phyloP scores from a whole-genome alignment of 2,113 vertebrate genomes.

The Oncorhynchus tshawytscha region DNA sequence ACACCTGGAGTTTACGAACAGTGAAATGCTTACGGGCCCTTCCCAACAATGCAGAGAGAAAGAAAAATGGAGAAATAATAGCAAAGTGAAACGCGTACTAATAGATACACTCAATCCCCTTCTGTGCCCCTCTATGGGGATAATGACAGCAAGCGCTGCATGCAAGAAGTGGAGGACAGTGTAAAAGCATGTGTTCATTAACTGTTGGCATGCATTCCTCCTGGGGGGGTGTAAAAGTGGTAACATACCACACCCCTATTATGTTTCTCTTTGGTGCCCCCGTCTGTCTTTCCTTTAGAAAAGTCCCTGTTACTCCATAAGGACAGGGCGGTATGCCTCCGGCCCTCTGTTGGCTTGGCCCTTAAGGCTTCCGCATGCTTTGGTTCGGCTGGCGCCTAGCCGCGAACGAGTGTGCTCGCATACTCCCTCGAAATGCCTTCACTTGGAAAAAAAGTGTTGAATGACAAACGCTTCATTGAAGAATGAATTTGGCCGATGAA shows the following conservation, averaged over 20 bases:
- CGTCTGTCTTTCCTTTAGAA: conserved; percentile 39
- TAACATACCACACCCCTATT: conserved; percentile 27
- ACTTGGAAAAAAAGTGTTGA: too few relatives aligned
- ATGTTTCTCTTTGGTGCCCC: conserved; percentile 42
- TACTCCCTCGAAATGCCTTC: too few relatives aligned
- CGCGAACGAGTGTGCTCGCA: too few relatives aligned
- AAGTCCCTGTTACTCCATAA: conserved; percentile 31
- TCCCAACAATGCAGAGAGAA: too few relatives aligned
- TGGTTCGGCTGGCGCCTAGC: too few relatives aligned
- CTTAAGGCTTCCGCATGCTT: neutral
- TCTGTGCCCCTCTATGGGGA: conserved; percentile 20
- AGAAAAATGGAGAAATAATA: too few relatives aligned
- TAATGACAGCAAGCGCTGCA: conserved; percentile 58
- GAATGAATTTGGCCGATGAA: too few relatives aligned
- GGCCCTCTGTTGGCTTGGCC: neutral
- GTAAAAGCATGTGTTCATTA: conserved; percentile 39
- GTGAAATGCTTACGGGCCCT: too few relatives aligned
- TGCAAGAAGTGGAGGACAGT: conserved; percentile 45
- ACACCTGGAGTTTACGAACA: too few relatives aligned
- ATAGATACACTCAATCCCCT: conserved; percentile 40
- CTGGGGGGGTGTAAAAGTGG: conserved; percentile 7
- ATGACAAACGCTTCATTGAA: too few relatives aligned
- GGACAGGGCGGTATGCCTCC: conserved; percentile 11
- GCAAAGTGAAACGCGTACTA: too few relatives aligned
- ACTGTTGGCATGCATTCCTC: conserved; percentile 37